Percentiles rank a stretch among this genome's conserved stretches.
These are phyloP conservation scores for Borostomias antarcticus DNA, from an alignment of 2,797 vertebrate genomes.

Conservation along the genomic window DNA sequence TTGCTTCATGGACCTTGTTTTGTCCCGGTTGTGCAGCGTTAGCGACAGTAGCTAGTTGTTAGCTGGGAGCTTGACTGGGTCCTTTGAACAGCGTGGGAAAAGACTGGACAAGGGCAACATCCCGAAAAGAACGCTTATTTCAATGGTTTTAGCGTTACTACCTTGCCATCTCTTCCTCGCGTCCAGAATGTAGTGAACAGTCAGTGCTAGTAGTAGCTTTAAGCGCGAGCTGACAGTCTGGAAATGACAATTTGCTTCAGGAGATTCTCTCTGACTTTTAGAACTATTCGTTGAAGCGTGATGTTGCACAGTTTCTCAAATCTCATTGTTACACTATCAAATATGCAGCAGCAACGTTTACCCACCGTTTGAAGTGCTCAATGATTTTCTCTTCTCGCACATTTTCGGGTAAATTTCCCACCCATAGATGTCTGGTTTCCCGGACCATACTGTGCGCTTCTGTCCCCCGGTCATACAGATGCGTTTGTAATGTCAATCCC, in stretches of 20 bases:
- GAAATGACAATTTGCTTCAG: slow-evolving; percentile 53
- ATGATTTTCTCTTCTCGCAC: slow-evolving; percentile 99
- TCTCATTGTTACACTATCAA: slow-evolving; percentile 26
- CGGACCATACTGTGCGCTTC: slow-evolving; percentile 94
- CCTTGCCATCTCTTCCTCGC: slow-evolving; percentile 4
- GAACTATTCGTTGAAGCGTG: slow-evolving; percentile 62
- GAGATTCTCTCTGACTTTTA: slow-evolving; percentile 62
- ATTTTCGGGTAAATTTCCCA: slow-evolving; percentile 99
- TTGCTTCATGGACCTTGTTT: too few relatives aligned
- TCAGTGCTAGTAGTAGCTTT: slow-evolving; percentile 40
- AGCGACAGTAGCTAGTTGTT: slow-evolving; percentile 13
- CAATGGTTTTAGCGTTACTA: background rate
- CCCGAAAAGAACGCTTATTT: background rate
- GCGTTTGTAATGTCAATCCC: slow-evolving; percentile 67
- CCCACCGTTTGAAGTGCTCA: slow-evolving; percentile 99
- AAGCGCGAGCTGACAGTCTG: slow-evolving; percentile 60
- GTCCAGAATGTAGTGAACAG: slow-evolving; percentile 34
- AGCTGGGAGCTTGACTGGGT: slow-evolving; percentile 6
- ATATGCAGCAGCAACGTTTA: slow-evolving; percentile 50
- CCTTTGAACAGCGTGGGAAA: slow-evolving; percentile 27
- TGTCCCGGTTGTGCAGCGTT: background rate
- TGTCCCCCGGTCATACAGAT: slow-evolving; percentile 81
- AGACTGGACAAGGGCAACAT: slow-evolving; percentile 8
- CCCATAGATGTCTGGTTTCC: slow-evolving; percentile 99
- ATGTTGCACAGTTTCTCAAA: slow-evolving; percentile 6